phyloP scores from a whole-genome alignment of 2,113 vertebrate species.

The Poicephalus meyeri region DNA sequence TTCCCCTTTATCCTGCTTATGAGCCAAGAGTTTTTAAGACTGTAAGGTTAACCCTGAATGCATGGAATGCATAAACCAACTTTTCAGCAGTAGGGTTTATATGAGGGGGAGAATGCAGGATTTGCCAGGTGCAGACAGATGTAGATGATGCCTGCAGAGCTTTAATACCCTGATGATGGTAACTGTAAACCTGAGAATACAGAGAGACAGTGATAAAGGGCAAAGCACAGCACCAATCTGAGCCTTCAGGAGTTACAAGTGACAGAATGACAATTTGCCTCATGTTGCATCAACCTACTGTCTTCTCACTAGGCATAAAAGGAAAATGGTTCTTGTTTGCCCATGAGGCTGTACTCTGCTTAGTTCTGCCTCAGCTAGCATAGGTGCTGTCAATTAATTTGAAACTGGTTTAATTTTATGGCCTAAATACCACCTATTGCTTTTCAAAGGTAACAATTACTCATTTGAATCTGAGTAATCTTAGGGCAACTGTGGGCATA shows the following conservation, averaged over 20 bases:
- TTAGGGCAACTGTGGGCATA: not conserved
- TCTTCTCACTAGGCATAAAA: not conserved
- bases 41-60: conserved; percentile 39
- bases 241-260: not conserved
- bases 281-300: not conserved
- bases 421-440: not conserved
- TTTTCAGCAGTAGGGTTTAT: conserved; percentile 67
- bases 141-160: conserved; percentile 25
- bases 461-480: not conserved
- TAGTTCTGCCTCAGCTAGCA: conserved; percentile 4
- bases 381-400: conserved; percentile 7
- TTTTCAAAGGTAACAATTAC: not conserved
- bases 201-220: not conserved
- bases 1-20: not conserved
- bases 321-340: conserved; percentile 1
- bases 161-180: conserved; percentile 57
- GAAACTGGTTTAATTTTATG: not conserved
- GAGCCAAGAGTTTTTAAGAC: conserved; percentile 8
- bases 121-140: conserved; percentile 70
- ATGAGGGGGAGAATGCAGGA: conserved; percentile 25
- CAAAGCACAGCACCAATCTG: not conserved
- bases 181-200: conserved; percentile 34
- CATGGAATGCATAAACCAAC: conserved; percentile 58
- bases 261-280: not conserved
- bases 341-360: not conserved